These are phyloP conservation scores for Lycodopsis pacificus DNA, from an alignment of 2,797 vertebrate genomes.

Conservation along the genomic window DNA sequence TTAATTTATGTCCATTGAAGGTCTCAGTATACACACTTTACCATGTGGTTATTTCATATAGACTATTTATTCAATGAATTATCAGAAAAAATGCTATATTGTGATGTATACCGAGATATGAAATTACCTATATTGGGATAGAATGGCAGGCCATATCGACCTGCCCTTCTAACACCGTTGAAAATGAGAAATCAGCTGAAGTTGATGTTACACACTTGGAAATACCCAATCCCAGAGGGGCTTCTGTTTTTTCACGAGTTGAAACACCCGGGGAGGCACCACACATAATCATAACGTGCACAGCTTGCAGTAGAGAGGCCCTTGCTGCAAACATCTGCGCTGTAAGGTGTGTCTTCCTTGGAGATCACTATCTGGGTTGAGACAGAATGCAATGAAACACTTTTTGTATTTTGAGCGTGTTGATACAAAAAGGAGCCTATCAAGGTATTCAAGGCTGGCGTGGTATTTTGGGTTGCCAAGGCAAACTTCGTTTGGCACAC, in stretches of 20 bases:
- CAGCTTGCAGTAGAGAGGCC: neutral
- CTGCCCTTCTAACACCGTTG: neutral
- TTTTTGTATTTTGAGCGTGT: neutral
- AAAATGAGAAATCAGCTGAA: constrained; percentile 28
- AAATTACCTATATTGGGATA: neutral
- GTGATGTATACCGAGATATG: neutral
- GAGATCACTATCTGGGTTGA: constrained; percentile 25
- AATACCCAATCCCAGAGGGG: constrained; percentile 11
- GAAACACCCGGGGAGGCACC: constrained; percentile 3
- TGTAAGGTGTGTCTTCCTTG: constrained; percentile 22
- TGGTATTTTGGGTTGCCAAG: neutral
- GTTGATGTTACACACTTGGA: constrained; percentile 20
- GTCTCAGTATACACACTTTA: neutral
- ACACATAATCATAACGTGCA: neutral
- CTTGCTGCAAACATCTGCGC: neutral
- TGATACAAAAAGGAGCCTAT: neutral
- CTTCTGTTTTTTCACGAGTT: constrained; percentile 5
- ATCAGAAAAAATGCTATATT: neutral
- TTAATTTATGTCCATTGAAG: neutral
- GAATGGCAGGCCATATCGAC: neutral
- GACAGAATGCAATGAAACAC: constrained; percentile 2
- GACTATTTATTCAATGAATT: neutral
- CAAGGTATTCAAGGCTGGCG: constrained; percentile 3
- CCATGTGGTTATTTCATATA: neutral
- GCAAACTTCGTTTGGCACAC: constrained; percentile 11